phyloP scores from a whole-genome alignment of 2,113 vertebrate species.

The Mesocricetus auratus region DNA sequence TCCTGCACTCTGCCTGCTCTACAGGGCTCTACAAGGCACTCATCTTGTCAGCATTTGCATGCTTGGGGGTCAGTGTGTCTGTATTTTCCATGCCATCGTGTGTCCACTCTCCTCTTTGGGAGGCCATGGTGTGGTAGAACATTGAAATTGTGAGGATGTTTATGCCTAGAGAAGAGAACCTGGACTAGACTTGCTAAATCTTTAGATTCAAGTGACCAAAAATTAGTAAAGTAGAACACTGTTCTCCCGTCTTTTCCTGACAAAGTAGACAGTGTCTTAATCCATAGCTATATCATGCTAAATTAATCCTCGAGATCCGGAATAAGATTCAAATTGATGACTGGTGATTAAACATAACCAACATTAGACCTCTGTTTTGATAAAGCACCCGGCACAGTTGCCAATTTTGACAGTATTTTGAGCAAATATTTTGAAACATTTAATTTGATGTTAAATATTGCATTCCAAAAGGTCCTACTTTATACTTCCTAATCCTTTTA shows the following conservation, averaged over 20 bases:
- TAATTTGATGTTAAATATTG: slow-evolving; percentile 6
- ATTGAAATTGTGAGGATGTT: background rate
- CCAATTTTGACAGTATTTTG: slow-evolving; percentile 19
- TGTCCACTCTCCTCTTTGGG: background rate
- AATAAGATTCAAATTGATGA: background rate
- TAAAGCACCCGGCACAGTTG: background rate
- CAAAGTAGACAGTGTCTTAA: background rate
- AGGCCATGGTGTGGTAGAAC: background rate
- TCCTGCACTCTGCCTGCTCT: background rate
- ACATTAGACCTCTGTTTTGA: background rate
- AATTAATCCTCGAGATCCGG: background rate
- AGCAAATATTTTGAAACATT: slow-evolving; percentile 40
- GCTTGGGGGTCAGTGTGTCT: background rate
- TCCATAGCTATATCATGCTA: background rate
- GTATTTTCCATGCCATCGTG: background rate
- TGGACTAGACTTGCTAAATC: background rate
- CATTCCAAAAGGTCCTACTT: slow-evolving; percentile 8
- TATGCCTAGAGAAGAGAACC: background rate
- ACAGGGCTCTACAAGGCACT: background rate
- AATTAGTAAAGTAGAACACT: background rate
- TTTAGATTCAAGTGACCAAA: background rate
- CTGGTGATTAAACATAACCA: background rate
- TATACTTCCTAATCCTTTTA: slow-evolving; percentile 30
- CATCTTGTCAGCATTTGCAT: background rate
- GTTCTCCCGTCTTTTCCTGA: background rate